Evolutionary conservation across 1,140 invertebrate species (phyloP).

Genomic region (Aradophagus sp.): DNA sequence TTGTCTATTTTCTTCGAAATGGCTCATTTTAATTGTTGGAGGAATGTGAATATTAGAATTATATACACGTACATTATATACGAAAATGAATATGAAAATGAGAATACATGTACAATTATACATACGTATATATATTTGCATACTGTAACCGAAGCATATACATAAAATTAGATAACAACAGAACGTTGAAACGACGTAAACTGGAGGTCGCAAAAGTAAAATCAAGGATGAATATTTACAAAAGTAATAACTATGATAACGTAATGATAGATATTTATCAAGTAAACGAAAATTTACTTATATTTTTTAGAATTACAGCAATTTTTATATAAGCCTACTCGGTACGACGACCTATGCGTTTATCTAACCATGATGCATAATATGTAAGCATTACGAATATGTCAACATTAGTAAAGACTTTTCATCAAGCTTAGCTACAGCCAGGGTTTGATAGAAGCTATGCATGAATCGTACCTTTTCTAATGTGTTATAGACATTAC

Average conservation of each 20-base stretch:
- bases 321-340: slow-evolving; percentile 73
- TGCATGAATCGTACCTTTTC: slow-evolving; percentile 69
- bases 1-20: slow-evolving; percentile 74
- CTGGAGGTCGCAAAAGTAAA: slow-evolving; percentile 26
- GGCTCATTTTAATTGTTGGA: slow-evolving; percentile 74
- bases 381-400: slow-evolving; percentile 53
- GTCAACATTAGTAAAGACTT: slow-evolving; percentile 62
- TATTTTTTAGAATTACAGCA: slow-evolving; percentile 74
- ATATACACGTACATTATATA: slow-evolving; percentile 40
- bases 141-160: slow-evolving; percentile 37
- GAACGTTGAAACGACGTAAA: slow-evolving; percentile 24
- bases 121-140: slow-evolving; percentile 41
- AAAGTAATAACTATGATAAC: slow-evolving; percentile 44
- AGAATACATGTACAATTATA: slow-evolving; percentile 48
- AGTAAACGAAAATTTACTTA: slow-evolving; percentile 71
- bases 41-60: slow-evolving; percentile 72
- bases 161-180: slow-evolving; percentile 37
- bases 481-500: slow-evolving; percentile 68
- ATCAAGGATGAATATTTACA: slow-evolving; percentile 34
- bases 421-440: slow-evolving; percentile 67
- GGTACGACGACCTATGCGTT: slow-evolving; percentile 68
- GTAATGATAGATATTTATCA: slow-evolving; percentile 42
- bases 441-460: slow-evolving; percentile 67
- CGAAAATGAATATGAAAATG: slow-evolving; percentile 33
- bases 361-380: slow-evolving; percentile 62